Percentiles rank a stretch among this genome's conserved stretches.
phyloP scores from a whole-genome alignment of 2,113 vertebrate genomes.

The Origma solitaria region DNA sequence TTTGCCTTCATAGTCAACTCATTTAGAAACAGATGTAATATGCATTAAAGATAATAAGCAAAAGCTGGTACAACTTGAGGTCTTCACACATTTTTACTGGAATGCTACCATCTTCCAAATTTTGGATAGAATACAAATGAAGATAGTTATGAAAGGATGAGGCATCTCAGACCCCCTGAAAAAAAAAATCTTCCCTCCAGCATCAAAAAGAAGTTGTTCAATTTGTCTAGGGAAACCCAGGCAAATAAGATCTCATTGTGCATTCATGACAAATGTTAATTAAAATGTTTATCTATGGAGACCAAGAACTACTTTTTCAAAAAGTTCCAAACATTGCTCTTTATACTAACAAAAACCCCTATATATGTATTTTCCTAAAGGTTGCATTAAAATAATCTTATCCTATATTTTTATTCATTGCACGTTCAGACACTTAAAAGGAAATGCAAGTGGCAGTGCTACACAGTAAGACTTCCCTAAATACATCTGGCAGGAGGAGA shows the following conservation, averaged over 20 bases:
- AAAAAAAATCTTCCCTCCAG: not conserved
- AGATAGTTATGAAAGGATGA: not conserved
- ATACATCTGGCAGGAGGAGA: not conserved
- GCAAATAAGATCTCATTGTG: not conserved
- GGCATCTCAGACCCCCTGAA: not conserved
- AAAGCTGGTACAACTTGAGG: not conserved
- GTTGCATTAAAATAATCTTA: not conserved
- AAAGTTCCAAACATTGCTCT: not conserved
- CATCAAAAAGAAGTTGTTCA: not conserved
- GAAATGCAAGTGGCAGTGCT: not conserved
- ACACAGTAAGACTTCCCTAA: not conserved
- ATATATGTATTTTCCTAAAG: not conserved
- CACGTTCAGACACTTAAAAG: not conserved
- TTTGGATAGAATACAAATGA: not conserved
- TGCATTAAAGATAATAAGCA: not conserved
- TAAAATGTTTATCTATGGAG: not conserved
- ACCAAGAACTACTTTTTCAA: not conserved
- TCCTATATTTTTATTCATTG: not conserved
- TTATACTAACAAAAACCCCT: not conserved
- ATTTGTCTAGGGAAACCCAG: not conserved
- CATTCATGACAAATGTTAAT: not conserved
- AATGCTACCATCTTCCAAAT: not conserved
- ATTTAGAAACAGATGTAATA: not conserved
- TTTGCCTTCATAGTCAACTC: not conserved
- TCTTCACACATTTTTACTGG: not conserved